Base-by-base conservation (phyloP, 2,797 vertebrate genomes). In the Thamnophis elegans region DNA sequence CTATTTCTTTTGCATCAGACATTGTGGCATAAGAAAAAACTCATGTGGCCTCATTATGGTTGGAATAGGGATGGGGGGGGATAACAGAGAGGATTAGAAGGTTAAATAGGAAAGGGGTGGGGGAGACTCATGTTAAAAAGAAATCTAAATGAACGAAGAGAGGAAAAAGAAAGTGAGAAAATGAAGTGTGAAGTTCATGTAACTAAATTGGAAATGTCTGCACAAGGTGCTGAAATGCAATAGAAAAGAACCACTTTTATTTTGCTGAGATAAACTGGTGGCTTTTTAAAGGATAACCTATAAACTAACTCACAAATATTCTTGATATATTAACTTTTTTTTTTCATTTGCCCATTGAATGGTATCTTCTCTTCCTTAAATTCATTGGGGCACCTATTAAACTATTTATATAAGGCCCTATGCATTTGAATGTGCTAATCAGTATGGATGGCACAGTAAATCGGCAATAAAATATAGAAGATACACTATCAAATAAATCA, bases 61-160 rank as follows among this genome's bases (percentile, higher is more conserved):
- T 92, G 91, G 94, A 95, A 36, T 93, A 47, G 92, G 93, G 93
- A 92, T 94, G 90, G 97, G 94, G n/a, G n/a, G 88, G 90, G 94
- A 89, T 91, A 94, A 82, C 91, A 95, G 95, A 95, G 94, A 95
- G 93, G 97, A 97, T 96, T 97, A 95, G 93, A 90, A 97, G 93
- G 91, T 96, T 96, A 96, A 97, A 96, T 95, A 90, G 95, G 95
- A 96, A 96, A 78, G 36, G 73, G 6, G 20, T 96, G 95, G 0
- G 1, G 92, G 94, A 96, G 97, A 95, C 94, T 95, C 93, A 94
- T 47, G 20, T 88, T 91, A 89, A 93, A 93, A 93, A 94, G 89
- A 95, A 91, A 53, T 55, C 90, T 93, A 91, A 93, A 95, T 96
- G 94, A 88, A 73, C 7, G 0, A 73, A 73, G 96, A 93, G 86